Evolutionary conservation across 2,797 vertebrate species (phyloP).

Genomic region (Fistularia tabacaria): DNA sequence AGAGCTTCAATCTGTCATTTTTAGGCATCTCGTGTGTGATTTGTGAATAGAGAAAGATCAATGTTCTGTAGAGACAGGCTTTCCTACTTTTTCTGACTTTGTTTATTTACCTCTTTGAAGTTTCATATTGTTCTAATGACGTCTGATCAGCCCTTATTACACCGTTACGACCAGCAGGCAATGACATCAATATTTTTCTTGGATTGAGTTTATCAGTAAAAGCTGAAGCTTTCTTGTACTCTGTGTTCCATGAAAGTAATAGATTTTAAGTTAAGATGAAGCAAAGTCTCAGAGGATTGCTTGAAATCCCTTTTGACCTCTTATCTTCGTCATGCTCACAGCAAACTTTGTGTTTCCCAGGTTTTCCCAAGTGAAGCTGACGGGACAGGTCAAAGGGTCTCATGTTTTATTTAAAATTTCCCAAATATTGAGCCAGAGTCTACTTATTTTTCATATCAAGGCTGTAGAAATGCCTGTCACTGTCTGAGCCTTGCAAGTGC

Average conservation of each 20-base stretch:
- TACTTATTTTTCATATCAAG: neutral
- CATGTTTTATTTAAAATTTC: conserved; percentile 37
- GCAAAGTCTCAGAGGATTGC: conserved; percentile 42
- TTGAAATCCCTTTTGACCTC: conserved; percentile 53
- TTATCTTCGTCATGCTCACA: conserved; percentile 31
- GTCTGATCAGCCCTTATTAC: conserved; percentile 41
- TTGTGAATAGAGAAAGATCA: conserved; percentile 28
- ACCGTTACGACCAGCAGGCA: conserved; percentile 47
- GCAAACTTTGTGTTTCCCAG: conserved; percentile 36
- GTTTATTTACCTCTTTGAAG: neutral
- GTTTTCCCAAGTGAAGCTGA: conserved; percentile 27
- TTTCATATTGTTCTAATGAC: conserved; percentile 39
- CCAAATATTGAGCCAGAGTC: conserved; percentile 27
- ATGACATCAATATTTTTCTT: conserved; percentile 66
- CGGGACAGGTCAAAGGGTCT: conserved; percentile 9
- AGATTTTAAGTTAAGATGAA: conserved; percentile 45
- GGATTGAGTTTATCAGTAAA: conserved; percentile 57
- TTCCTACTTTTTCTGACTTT: too few relatives aligned
- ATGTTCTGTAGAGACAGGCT: too few relatives aligned
- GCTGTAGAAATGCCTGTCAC: neutral
- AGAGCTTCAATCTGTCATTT: too few relatives aligned
- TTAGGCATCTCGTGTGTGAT: conserved; percentile 5
- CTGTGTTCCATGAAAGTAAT: conserved; percentile 48
- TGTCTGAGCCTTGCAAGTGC: too few relatives aligned
- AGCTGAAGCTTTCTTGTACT: conserved; percentile 33